These are phyloP conservation scores for Strix uralensis DNA, from an alignment of 2,113 vertebrate genomes.

Conservation along the genomic window DNA sequence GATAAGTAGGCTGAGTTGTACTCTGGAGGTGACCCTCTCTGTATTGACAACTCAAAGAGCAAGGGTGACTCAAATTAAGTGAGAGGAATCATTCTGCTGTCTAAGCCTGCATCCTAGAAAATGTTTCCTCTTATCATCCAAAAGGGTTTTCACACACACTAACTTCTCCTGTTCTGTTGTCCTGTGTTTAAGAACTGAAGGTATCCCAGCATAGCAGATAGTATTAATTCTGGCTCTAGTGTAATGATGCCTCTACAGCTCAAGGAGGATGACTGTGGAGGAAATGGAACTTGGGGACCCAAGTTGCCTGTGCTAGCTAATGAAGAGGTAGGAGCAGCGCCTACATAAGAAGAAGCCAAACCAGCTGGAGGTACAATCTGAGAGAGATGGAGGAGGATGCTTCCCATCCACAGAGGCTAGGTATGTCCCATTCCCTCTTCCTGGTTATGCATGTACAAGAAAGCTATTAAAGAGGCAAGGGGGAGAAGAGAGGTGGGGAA, in stretches of 20 bases:
- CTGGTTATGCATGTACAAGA: background rate
- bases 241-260: background rate
- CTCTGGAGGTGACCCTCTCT: background rate
- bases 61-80: background rate
- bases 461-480: background rate
- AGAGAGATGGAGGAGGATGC: background rate
- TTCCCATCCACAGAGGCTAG: background rate
- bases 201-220: background rate
- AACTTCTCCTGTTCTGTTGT: background rate
- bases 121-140: background rate
- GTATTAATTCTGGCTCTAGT: background rate
- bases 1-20: background rate
- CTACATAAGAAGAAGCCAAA: background rate
- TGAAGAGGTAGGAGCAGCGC: background rate
- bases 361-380: background rate
- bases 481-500: background rate
- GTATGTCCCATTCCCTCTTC: background rate
- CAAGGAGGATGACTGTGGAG: background rate
- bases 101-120: background rate
- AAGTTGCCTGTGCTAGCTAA: background rate
- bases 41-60: background rate
- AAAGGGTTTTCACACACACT: background rate
- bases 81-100: background rate
- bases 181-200: background rate
- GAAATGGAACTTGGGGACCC: background rate